phyloP scores from a whole-genome alignment of 2,797 vertebrate genomes.

The Telmatherina bonti region DNA sequence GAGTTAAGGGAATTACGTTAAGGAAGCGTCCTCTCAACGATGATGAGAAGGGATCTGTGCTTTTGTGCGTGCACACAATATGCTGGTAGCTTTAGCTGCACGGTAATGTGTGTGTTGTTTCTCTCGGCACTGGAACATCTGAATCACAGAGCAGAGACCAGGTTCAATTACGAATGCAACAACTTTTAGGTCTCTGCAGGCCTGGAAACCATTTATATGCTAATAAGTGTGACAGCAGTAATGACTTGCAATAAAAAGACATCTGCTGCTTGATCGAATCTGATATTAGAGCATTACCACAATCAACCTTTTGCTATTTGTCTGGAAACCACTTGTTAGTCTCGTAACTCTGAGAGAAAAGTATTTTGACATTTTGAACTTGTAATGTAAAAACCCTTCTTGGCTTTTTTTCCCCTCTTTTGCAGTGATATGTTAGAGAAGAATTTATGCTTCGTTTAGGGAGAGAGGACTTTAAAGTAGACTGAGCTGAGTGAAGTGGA shows the following conservation, averaged over 20 bases:
- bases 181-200: constrained; percentile 72
- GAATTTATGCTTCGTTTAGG: constrained; percentile 7
- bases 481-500: constrained; percentile 3
- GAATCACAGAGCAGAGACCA: constrained; percentile 76
- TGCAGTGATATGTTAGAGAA: constrained; percentile 4
- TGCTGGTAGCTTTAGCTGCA: constrained; percentile 11
- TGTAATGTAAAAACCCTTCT: constrained; percentile 44
- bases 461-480: constrained; percentile 9
- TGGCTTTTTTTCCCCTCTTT: constrained; percentile 20
- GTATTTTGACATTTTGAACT: constrained; percentile 50
- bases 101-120: constrained; percentile 4
- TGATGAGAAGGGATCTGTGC: neutral
- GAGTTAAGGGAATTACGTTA: neutral
- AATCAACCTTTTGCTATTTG: constrained; percentile 66
- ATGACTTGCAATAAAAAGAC: constrained; percentile 82
- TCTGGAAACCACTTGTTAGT: constrained; percentile 69
- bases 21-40: neutral
- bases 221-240: constrained; percentile 81
- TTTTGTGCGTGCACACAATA: neutral
- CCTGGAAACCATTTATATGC: constrained; percentile 84
- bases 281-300: constrained; percentile 75
- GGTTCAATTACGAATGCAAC: constrained; percentile 77
- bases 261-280: constrained; percentile 81
- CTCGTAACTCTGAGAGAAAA: constrained; percentile 57
- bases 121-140: constrained; percentile 50